Base-by-base conservation (phyloP, 1,140 invertebrate species). In the Neoseiulus cucumeris region DNA sequence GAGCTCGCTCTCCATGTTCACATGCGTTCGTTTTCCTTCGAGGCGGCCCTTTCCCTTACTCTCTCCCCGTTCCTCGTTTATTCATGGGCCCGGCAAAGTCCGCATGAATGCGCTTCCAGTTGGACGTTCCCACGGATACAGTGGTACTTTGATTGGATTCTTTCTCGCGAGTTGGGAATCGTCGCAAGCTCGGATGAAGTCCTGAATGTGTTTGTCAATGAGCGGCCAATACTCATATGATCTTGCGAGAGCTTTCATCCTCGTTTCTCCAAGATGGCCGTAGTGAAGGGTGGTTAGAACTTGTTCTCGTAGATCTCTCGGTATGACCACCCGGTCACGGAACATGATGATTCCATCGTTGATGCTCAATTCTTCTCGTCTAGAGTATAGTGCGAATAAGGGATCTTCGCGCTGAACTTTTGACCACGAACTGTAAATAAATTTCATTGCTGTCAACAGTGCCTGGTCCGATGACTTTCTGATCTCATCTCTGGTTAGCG, bases 1-100 rank as follows among this genome's bases (percentile, higher is more conserved):
- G n/a, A n/a, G n/a, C n/a, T n/a, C n/a, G n/a, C n/a, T n/a, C n/a
- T n/a, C n/a, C n/a, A n/a, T n/a, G n/a, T n/a, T n/a, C n/a, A n/a
- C n/a, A n/a, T n/a, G n/a, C n/a, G n/a, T n/a, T n/a, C n/a, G n/a
- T n/a, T n/a, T n/a, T n/a, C n/a, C n/a, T n/a, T n/a, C n/a, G n/a
- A n/a, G n/a, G n/a, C n/a, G n/a, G n/a, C n/a, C n/a, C n/a, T n/a
- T n/a, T n/a, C n/a, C n/a, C n/a, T n/a, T n/a, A n/a, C n/a, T n/a
- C n/a, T n/a, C n/a, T n/a, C n/a, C n/a, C n/a, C n/a, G n/a, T n/a
- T n/a, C n/a, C n/a, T n/a, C n/a, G n/a, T n/a, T 69, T 70, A 42
- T 71, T 45, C 45, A 76, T 74, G n/a, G 74, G 76, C 9, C 77
- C 77, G 4, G 75, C 75, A 70, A 77, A 79, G 68, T 80, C 80